Evolutionary conservation across 2,797 vertebrate species (phyloP), one percentile per base, ranked within the genome.

Genomic region (Mormyrus proboscirostris): DNA sequence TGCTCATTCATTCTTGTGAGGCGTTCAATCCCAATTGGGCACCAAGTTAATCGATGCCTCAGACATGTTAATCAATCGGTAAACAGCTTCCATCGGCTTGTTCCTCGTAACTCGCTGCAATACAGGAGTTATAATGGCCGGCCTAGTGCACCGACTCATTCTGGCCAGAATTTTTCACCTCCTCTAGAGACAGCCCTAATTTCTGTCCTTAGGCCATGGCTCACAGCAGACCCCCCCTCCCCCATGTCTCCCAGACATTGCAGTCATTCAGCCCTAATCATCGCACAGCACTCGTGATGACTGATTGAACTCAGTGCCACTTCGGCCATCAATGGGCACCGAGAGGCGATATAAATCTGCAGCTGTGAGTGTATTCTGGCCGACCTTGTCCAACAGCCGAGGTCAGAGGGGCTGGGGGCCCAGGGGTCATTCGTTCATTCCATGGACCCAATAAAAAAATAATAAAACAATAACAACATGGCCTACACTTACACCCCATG

Each of bases 1-100:
- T 92, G 94, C 93, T 94, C 93, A 94, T 95, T 91, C 92, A 93
- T 91, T 93, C 92, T 91, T 86, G 88, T 90, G 84, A 92, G 89
- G 92, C 91, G 92, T 92, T 92, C 92, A 94, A 94, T 90, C 93
- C 93, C 91, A 91, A 29, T 91, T 92, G 92, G 88, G 19, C 91
- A 93, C 92, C 93, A 91, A 91, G 91, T 76, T 93, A 93, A 95
- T 95, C 94, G 93, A 96, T 95, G 93, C 90, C 92, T 93, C 88
- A 94, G 93, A 94, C 94, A 94, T 94, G 93, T 94, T 92, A 93
- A 95, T 95, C 92, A 92, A 96, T 96, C 88, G 88, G 91, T 92
- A 94, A 90, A 88, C 86, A 90, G 92, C 92, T 91, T 94, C 91
- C 90, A 92, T 92, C 91, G 90, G 92, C 92, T 92, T 19, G 7